Evolutionary conservation across 2,888 invertebrate species (phyloP).

Genomic region (Xestia ashworthii): DNA sequence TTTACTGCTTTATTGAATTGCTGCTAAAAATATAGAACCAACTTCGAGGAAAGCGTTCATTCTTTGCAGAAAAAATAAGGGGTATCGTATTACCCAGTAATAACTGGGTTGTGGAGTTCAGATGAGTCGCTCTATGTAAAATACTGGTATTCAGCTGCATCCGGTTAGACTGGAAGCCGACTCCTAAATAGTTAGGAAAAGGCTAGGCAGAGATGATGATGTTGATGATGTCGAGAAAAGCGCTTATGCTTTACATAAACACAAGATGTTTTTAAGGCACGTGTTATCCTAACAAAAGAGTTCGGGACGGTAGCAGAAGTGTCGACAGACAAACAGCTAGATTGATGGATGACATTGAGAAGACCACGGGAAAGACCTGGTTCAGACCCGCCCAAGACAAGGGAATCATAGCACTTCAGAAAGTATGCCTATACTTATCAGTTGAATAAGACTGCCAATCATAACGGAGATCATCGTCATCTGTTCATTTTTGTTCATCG

Average conservation of each 20-base stretch:
- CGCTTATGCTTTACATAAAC: neutral
- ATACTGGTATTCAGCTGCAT: too few relatives aligned
- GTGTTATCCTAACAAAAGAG: neutral
- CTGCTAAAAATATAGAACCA: conserved; percentile 34
- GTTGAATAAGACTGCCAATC: neutral
- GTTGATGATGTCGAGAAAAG: too few relatives aligned
- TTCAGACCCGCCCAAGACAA: neutral
- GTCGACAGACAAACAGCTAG: neutral
- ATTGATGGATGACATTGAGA: neutral
- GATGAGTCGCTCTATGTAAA: too few relatives aligned
- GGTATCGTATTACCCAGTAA: too few relatives aligned
- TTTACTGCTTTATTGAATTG: conserved; percentile 56
- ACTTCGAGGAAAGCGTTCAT: too few relatives aligned
- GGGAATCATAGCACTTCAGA: neutral
- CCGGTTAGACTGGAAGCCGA: too few relatives aligned
- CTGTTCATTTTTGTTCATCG: too few relatives aligned
- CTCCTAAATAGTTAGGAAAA: too few relatives aligned
- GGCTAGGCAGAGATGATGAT: too few relatives aligned
- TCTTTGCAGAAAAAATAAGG: neutral
- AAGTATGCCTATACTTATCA: neutral
- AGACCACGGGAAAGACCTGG: neutral
- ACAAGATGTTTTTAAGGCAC: neutral
- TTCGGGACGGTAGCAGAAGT: neutral
- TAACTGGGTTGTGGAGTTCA: too few relatives aligned
- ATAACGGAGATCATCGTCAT: too few relatives aligned